These are phyloP conservation scores for Euphonia xanthogaster DNA, from an alignment of 2,797 vertebrate species.

Conservation along the genomic window DNA sequence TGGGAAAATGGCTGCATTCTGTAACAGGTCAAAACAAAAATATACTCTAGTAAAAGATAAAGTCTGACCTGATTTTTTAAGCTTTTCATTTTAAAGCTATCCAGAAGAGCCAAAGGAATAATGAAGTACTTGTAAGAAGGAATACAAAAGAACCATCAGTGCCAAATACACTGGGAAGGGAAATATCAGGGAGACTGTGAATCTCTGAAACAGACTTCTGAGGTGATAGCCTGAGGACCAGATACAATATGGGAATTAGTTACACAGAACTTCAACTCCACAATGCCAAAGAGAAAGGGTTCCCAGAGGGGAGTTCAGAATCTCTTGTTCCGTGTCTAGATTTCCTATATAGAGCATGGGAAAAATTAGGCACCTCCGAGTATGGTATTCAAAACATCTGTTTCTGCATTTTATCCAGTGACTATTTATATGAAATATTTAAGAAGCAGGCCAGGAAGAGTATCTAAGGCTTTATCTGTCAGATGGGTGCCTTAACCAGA, in stretches of 20 bases:
- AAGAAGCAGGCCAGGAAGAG: slow-evolving; percentile 9
- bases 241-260: neutral
- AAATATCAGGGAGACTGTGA: neutral
- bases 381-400: slow-evolving; percentile 14
- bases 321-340: neutral
- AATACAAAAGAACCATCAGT: neutral
- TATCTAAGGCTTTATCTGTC: neutral
- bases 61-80: neutral
- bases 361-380: slow-evolving; percentile 7
- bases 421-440: slow-evolving; percentile 26
- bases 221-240: neutral
- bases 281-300: neutral
- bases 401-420: slow-evolving; percentile 23
- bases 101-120: slow-evolving; percentile 16
- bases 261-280: neutral
- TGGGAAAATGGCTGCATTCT: neutral
- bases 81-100: slow-evolving; percentile 1
- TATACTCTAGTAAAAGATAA: neutral
- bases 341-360: neutral
- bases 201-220: neutral
- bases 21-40: neutral
- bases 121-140: neutral
- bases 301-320: neutral
- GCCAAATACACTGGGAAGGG: neutral
- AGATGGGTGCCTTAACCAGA: slow-evolving; percentile 12